These are phyloP conservation scores for Chymomyza caudatula DNA, from an alignment of 2,888 invertebrate species.

Conservation along the genomic window DNA sequence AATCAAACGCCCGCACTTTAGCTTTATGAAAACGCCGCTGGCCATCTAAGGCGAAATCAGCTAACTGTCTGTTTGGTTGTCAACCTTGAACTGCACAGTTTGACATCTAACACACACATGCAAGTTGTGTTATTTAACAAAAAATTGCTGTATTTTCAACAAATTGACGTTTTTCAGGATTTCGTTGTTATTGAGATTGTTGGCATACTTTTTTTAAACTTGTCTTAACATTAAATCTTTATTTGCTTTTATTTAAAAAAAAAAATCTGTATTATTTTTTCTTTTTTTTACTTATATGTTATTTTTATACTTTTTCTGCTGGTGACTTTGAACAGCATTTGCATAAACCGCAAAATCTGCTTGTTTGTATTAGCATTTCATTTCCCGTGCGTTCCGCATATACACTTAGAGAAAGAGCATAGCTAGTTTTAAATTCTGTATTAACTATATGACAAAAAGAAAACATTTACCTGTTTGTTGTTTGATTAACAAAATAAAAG, in stretches of 20 bases:
- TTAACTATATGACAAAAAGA: too few species aligned
- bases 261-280: constrained; percentile 24
- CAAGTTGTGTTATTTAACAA: background rate
- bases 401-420: background rate
- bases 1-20: constrained; percentile 39
- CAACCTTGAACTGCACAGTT: constrained; percentile 68
- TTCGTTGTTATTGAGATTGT: background rate
- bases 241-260: constrained; percentile 36
- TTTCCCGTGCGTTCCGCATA: constrained; percentile 12
- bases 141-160: background rate
- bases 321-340: constrained; percentile 48
- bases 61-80: constrained; percentile 16
- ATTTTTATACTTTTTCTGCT: constrained; percentile 14
- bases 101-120: constrained; percentile 43
- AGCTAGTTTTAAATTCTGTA: background rate
- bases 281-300: background rate
- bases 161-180: too few species aligned
- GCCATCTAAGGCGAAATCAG: constrained; percentile 25
- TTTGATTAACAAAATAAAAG: background rate
- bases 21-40: background rate
- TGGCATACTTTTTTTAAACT: background rate
- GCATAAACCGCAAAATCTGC: constrained; percentile 70
- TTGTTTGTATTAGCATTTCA: constrained; percentile 65
- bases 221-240: constrained; percentile 39
- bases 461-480: background rate